A percentile compares a stretch with the other conserved stretches of the same genome.
These are phyloP conservation scores for Catajapyx aquilonaris DNA, from an alignment of 1,140 invertebrate genomes.

Conservation along the genomic window DNA sequence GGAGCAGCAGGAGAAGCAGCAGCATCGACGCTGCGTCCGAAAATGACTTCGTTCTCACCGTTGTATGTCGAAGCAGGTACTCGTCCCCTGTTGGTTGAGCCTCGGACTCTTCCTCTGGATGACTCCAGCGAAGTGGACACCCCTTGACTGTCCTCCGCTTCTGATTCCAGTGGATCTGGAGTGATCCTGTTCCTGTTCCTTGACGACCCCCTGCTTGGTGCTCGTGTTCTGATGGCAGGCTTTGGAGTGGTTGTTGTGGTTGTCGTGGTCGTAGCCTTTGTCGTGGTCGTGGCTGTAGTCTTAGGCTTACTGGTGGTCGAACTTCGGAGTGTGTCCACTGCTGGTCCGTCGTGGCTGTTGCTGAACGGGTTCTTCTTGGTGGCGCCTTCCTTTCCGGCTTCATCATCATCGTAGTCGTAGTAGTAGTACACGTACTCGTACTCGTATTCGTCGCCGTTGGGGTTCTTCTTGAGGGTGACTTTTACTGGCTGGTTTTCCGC, in stretches of 20 bases:
- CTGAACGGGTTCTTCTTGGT: neutral
- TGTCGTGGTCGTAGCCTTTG: constrained; percentile 7
- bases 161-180: too few relatives aligned
- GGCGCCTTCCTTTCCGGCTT: constrained; percentile 17
- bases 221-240: neutral
- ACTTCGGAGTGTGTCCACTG: constrained; percentile 8
- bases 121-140: too few relatives aligned
- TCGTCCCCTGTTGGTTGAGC: too few relatives aligned
- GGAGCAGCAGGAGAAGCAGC: neutral
- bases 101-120: neutral
- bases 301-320: constrained; percentile 17
- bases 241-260: constrained; percentile 9
- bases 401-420: constrained; percentile 45
- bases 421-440: constrained; percentile 83
- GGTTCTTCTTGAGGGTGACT: constrained; percentile 64
- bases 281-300: constrained; percentile 15
- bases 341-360: neutral
- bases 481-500: constrained; percentile 26
- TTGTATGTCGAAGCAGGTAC: too few relatives aligned
- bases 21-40: neutral
- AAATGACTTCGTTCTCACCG: neutral
- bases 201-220: too few relatives aligned
- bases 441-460: constrained; percentile 76
- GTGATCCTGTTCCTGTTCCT: too few relatives aligned
- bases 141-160: neutral